Evolutionary conservation across 2,888 invertebrate species (phyloP), one percentile per base, ranked within the genome.

Genomic region (Thumatha senex): DNA sequence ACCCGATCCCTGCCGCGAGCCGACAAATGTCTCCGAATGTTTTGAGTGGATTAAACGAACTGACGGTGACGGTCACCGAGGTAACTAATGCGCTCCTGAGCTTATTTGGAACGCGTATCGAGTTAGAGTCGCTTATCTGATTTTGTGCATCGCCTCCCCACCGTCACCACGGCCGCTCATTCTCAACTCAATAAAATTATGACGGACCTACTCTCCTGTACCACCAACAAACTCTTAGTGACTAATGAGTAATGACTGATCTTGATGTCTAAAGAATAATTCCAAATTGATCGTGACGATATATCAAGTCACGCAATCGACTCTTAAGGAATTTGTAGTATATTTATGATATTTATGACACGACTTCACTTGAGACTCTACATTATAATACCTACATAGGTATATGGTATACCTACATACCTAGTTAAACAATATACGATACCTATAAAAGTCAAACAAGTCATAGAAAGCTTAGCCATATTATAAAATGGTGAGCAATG

Each of bases 21-120:
- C 86, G 86, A 90, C 90, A 86, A 89, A 91, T 90, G 87, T 89
- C 86, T 81, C 86, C 79, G 86, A 84, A 88, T 85, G 88, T 89
- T 89, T 89, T 89, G 87, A 89, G 88, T 87, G 89, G 90, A 90
- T 91, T 90, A 89, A 82, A 78, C 84, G 76, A 82, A 82, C 84
- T 78, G 84, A 80, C 83, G 77, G 81, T 80, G 77, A 74, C 73
- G 80, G 76, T 72, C 78, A 72, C 78, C 63, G 70, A 69, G 80
- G 67, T 90, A 86, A 89, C 84, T 89, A 88, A 90, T 90, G 84
- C 74, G 65, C 70, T 71, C 56, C 68, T 54, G 68, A 76, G 86
- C 82, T 87, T 89, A 91, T 90, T 86, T 87, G 76, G 89, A 84
- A 83, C 85, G 84, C 77, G 74, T 78, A 84, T 83, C 84, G 82